phyloP scores from a whole-genome alignment of 1,140 invertebrate species.

The Lerema accius region DNA sequence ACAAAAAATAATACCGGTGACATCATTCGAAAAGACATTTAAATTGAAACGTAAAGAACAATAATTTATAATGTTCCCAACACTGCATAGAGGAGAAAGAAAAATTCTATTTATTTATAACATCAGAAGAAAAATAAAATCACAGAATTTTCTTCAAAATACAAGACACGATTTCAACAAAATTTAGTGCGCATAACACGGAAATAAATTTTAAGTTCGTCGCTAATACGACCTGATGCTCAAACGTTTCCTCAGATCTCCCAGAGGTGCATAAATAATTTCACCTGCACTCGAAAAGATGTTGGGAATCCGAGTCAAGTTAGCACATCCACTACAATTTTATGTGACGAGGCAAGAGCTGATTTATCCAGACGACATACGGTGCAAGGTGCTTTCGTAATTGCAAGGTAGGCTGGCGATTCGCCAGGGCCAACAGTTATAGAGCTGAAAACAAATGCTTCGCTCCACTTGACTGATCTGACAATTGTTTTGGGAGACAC shows the following conservation, averaged over 20 bases:
- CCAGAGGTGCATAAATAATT: slow-evolving; percentile 35
- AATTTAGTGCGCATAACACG: slow-evolving; percentile 20
- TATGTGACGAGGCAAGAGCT: slow-evolving; percentile 32
- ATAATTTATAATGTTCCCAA: not conserved
- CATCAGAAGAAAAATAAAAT: slow-evolving; percentile 1
- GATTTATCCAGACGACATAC: slow-evolving; percentile 32
- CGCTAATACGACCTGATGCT: slow-evolving; percentile 22
- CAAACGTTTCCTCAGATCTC: slow-evolving; percentile 24
- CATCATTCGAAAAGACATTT: not conserved
- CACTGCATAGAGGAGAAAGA: not conserved
- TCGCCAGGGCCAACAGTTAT: slow-evolving; percentile 31
- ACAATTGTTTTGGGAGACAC: slow-evolving; percentile 34
- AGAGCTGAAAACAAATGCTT: slow-evolving; percentile 35
- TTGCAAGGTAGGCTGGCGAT: slow-evolving; percentile 33
- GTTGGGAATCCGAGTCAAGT: slow-evolving; percentile 31
- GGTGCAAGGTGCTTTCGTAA: slow-evolving; percentile 34
- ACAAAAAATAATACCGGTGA: not conserved
- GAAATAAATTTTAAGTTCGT: slow-evolving; percentile 30
- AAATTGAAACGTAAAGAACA: not conserved
- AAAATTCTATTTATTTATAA: not conserved
- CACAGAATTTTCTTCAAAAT: slow-evolving; percentile 5
- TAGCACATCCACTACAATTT: slow-evolving; percentile 32
- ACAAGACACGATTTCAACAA: slow-evolving; percentile 6
- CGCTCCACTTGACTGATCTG: slow-evolving; percentile 33
- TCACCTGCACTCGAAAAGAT: slow-evolving; percentile 24